Conservation (phyloP, 2,113 vertebrate species). For the Dolichallabes microphthalmus region DNA sequence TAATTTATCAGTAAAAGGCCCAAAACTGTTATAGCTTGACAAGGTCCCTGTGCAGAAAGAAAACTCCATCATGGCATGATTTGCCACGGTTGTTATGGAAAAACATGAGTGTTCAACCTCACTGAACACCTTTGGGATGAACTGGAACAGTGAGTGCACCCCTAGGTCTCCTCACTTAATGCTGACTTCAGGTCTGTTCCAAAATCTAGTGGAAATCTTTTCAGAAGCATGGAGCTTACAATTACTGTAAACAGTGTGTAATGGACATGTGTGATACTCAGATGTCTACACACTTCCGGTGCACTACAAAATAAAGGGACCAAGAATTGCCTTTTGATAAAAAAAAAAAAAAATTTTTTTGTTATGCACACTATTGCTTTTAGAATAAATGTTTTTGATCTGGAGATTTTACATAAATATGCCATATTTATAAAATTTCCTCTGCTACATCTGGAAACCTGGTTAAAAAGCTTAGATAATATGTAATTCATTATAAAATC, state of each 20-base stretch:
- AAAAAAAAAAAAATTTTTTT: no score
- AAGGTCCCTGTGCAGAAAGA: background rate
- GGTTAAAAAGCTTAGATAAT: background rate
- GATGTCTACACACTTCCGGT: no score
- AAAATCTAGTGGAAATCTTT: background rate
- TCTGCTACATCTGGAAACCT: background rate
- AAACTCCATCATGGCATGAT: background rate
- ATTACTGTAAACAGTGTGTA: background rate
- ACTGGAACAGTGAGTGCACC: background rate
- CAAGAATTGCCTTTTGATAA: no score
- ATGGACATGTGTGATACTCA: background rate
- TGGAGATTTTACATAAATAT: no score
- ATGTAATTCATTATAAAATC: background rate
- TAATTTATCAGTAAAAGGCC: background rate
- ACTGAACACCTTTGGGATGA: background rate
- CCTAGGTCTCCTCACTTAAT: background rate
- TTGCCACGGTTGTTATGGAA: background rate
- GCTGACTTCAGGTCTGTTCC: no score
- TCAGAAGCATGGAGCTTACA: background rate
- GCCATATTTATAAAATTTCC: no score
- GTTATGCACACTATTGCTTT: no score
- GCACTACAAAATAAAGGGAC: no score
- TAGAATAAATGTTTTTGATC: no score
- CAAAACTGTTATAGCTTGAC: background rate
- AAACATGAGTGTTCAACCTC: background rate